phyloP scores from a whole-genome alignment of 2,888 invertebrate species.

The Acanthopleura granulata region DNA sequence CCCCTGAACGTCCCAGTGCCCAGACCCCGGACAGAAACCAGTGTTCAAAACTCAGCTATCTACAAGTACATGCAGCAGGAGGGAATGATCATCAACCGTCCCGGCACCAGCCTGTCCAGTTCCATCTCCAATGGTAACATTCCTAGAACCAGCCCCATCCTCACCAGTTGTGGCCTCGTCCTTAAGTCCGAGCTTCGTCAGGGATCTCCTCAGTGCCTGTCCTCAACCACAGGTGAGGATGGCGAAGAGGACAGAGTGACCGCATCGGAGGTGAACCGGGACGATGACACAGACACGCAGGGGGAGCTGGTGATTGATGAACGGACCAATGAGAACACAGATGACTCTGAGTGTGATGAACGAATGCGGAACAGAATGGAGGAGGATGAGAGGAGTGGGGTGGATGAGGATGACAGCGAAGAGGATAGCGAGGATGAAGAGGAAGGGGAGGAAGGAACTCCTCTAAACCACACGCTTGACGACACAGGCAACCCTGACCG shows the following conservation, averaged over 20 bases:
- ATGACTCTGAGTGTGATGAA: not conserved
- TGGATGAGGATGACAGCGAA: conserved; percentile 21
- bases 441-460: conserved; percentile 26
- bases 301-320: conserved; percentile 17
- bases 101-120: conserved; percentile 23
- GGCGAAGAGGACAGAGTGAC: not conserved
- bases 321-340: not conserved
- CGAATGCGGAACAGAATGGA: not conserved
- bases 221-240: not conserved
- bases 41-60: conserved; percentile 54
- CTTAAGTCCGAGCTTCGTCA: not conserved
- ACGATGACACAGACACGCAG: conserved; percentile 14
- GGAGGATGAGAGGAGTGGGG: conserved; percentile 1
- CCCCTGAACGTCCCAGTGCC: conserved; percentile 10
- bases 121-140: not conserved
- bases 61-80: conserved; percentile 67
- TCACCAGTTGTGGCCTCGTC: not conserved
- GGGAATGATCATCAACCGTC: conserved; percentile 46
- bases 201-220: not conserved
- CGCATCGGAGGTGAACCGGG: too few relatives aligned
- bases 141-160: not conserved
- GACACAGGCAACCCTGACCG: conserved; percentile 20
- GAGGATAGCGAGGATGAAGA: conserved; percentile 19
- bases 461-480: not conserved
- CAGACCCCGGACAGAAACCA: conserved; percentile 26